phyloP scores from a whole-genome alignment of 2,113 vertebrate genomes.

The Aegypius monachus region DNA sequence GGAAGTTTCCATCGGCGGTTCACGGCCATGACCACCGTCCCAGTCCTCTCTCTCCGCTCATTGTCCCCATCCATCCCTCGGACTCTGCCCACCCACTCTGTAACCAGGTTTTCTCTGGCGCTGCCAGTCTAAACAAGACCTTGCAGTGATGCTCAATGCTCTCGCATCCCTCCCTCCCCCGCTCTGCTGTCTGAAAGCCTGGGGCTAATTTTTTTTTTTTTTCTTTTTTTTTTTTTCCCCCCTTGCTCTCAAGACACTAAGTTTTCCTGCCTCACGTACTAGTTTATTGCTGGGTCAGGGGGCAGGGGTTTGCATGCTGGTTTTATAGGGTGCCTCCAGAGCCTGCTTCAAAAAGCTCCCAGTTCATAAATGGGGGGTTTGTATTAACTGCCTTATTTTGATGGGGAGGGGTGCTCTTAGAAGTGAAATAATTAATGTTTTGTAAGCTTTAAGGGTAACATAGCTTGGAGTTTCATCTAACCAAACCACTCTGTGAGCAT shows the following conservation, averaged over 20 bases:
- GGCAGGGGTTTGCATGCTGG: conserved; percentile 14
- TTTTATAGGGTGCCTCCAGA: conserved; percentile 35
- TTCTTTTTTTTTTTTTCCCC: fast-evolving
- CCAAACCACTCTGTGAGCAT: background rate
- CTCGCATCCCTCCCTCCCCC: background rate
- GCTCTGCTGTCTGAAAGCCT: conserved; percentile 26
- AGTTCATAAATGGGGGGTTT: conserved; percentile 2
- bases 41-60: background rate
- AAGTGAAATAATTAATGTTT: background rate
- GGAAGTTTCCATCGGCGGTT: background rate
- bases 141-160: background rate
- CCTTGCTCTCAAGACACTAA: background rate
- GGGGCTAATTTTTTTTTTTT: background rate
- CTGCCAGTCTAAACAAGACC: conserved; percentile 40
- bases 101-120: background rate
- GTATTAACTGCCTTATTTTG: background rate
- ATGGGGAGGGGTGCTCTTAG: background rate
- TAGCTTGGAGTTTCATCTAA: background rate
- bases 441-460: background rate
- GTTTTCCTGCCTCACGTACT: conserved; percentile 38
- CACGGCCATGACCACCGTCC: background rate
- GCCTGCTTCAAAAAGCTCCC: background rate
- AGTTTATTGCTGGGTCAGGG: conserved; percentile 43
- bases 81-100: background rate
- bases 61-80: background rate